Conservation (phyloP, 2,113 vertebrate species). For the Galbula dea region DNA sequence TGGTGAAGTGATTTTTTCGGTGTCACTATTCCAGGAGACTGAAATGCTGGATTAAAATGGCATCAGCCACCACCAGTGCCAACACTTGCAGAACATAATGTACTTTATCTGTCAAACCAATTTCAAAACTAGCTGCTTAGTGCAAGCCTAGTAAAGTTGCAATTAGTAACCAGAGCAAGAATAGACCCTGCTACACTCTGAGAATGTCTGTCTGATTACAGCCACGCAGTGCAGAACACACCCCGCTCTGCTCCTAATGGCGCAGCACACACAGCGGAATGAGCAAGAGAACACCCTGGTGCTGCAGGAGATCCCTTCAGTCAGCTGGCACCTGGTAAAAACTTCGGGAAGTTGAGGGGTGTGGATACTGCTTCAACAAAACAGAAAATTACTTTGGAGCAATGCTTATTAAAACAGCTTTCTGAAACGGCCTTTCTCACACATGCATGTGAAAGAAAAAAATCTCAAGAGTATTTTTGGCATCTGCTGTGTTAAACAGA, state of each 20-base stretch:
- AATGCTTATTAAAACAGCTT: constrained; percentile 22
- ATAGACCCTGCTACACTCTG: background rate
- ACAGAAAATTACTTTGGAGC: constrained; percentile 38
- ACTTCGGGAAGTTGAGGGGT: background rate
- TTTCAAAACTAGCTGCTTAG: background rate
- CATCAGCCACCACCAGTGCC: background rate
- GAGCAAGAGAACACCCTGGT: background rate
- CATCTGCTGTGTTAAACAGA: constrained; percentile 12
- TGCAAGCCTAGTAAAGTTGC: background rate
- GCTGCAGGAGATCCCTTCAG: background rate
- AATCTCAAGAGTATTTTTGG: background rate
- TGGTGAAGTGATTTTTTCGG: background rate
- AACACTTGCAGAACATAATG: background rate
- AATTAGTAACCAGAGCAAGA: background rate
- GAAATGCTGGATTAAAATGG: background rate
- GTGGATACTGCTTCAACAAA: background rate
- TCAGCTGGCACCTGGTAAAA: background rate
- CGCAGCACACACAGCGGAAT: background rate
- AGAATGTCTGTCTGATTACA: background rate
- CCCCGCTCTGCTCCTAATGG: background rate
- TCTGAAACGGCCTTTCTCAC: constrained; percentile 13
- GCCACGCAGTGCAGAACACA: background rate
- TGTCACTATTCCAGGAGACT: background rate
- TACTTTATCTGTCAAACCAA: background rate
- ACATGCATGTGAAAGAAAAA: background rate